These are phyloP conservation scores for Spongia lamella DNA, from an alignment of 37 sponge, comb jelly and placozoan genomes.

Conservation along the genomic window DNA sequence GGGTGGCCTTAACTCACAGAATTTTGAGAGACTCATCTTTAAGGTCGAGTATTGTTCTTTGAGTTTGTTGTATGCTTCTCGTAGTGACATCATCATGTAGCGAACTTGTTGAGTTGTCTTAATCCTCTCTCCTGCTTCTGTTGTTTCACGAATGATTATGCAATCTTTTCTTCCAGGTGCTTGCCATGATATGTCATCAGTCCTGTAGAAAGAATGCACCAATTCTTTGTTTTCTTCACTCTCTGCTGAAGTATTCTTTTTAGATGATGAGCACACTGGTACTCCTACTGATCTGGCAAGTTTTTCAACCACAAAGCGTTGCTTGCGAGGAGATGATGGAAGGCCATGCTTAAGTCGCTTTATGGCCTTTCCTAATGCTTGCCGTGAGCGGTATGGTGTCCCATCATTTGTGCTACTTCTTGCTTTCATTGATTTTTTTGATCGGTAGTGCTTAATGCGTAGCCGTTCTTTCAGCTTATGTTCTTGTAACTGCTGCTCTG, in stretches of 20 bases:
- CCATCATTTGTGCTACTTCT: not conserved
- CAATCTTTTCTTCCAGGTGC: constrained; percentile 39
- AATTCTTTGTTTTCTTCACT: constrained; percentile 13
- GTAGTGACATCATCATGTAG: constrained; percentile 45
- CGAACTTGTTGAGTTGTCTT: constrained; percentile 38
- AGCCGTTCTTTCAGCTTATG: not conserved
- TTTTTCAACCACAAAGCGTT: not conserved
- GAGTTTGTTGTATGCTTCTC: no score
- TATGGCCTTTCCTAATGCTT: constrained; percentile 1
- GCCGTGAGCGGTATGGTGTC: constrained; percentile 6
- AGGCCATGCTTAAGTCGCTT: not conserved
- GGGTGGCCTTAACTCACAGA: constrained; percentile 42
- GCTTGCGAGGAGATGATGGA: constrained; percentile 5
- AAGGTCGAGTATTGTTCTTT: no score
- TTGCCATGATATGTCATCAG: constrained; percentile 36
- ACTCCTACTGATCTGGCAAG: not conserved
- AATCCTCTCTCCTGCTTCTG: constrained; percentile 10
- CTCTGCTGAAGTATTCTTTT: not conserved
- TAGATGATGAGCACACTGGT: not conserved
- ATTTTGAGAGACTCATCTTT: constrained; percentile 30
- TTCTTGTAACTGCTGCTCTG: constrained; percentile 14
- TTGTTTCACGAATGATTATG: constrained; percentile 22
- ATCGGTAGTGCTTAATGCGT: not conserved
- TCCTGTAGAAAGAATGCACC: constrained; percentile 22
- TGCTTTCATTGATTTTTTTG: not conserved